Percentiles rank a stretch among this genome's conserved stretches.
These are phyloP conservation scores for Toxotes chatareus DNA, from an alignment of 2,113 vertebrate genomes.

Conservation along the genomic window DNA sequence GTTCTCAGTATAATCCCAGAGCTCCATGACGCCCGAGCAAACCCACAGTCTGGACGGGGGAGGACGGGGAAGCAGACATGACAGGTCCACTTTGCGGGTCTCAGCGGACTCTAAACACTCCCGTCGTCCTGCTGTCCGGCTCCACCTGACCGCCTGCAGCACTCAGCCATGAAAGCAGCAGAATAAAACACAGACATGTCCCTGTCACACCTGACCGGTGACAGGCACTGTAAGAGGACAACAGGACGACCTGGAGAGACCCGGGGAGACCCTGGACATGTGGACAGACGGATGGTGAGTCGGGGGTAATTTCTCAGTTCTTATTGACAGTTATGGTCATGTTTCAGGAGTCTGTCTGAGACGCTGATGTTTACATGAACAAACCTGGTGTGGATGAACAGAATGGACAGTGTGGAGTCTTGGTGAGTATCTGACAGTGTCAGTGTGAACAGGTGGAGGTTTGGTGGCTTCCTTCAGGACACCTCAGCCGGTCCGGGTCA, in stretches of 20 bases:
- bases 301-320: background rate
- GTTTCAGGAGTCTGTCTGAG: too few relatives aligned
- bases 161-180: constrained; percentile 8
- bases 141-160: background rate
- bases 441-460: too few relatives aligned
- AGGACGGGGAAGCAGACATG: background rate
- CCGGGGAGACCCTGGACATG: too few relatives aligned
- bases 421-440: too few relatives aligned
- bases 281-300: background rate
- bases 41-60: too few relatives aligned
- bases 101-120: background rate
- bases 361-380: too few relatives aligned
- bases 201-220: constrained; percentile 8
- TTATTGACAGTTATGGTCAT: too few relatives aligned
- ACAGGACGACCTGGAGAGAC: background rate
- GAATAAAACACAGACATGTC: background rate
- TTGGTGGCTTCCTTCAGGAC: too few relatives aligned
- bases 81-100: background rate
- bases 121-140: background rate
- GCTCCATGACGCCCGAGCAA: too few relatives aligned
- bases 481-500: background rate
- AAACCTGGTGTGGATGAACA: too few relatives aligned
- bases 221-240: background rate
- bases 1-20: too few relatives aligned
- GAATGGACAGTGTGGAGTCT: too few relatives aligned